Percentiles rank a stretch among this genome's conserved stretches.
These are phyloP conservation scores for Cranoglanis bouderius DNA, from an alignment of 2,113 vertebrate species.

Conservation along the genomic window DNA sequence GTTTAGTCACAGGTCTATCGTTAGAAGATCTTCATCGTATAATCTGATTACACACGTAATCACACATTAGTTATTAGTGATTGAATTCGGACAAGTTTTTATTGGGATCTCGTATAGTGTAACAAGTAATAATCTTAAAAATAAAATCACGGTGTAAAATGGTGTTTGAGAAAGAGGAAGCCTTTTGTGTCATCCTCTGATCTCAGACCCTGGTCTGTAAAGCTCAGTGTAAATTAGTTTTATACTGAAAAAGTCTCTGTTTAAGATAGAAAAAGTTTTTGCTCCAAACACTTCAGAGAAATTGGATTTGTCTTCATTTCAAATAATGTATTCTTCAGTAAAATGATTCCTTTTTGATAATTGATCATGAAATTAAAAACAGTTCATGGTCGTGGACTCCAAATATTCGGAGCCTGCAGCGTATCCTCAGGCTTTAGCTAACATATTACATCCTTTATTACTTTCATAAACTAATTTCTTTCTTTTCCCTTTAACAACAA, in stretches of 20 bases:
- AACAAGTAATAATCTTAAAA: background rate
- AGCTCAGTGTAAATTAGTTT: background rate
- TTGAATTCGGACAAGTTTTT: no score
- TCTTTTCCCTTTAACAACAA: conserved; percentile 20
- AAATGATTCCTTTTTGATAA: background rate
- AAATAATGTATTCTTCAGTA: background rate
- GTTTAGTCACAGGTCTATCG: no score
- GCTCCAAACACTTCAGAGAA: background rate
- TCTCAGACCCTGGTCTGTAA: background rate
- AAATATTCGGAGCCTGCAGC: background rate
- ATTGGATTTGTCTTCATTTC: background rate
- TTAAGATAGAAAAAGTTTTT: background rate
- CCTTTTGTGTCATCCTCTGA: no score
- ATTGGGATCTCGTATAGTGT: no score
- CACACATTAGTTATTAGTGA: no score
- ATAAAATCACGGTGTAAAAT: background rate
- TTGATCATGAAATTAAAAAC: conserved; percentile 20
- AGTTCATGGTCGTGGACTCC: background rate
- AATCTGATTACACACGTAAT: no score
- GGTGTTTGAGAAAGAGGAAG: no score
- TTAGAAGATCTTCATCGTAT: no score
- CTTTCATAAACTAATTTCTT: conserved; percentile 12
- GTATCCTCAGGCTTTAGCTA: background rate
- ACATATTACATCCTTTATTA: conserved; percentile 12
- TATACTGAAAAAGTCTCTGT: background rate